Conservation (phyloP, 2,888 invertebrate species). For the Coenonympha arcania region DNA sequence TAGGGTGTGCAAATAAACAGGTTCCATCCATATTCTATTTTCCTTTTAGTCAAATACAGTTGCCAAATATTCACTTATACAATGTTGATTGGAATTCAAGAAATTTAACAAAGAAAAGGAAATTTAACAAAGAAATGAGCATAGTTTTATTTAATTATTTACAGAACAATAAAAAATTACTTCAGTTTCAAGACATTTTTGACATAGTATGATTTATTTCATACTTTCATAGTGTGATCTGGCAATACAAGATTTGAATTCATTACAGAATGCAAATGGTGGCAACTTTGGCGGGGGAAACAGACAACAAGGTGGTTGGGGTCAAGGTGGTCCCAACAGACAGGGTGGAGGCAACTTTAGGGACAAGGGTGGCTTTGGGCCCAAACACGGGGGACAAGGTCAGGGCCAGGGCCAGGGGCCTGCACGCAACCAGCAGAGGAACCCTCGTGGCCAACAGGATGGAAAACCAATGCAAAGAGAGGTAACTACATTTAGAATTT, state of each 20-base stretch:
- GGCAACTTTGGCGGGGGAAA: conserved; percentile 51
- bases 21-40: too few species aligned
- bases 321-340: conserved; percentile 37
- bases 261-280: conserved; percentile 55
- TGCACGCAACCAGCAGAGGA: conserved; percentile 29
- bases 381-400: conserved; percentile 31
- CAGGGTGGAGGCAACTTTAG: conserved; percentile 35
- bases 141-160: too few species aligned
- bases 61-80: too few species aligned
- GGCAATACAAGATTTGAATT: conserved; percentile 2
- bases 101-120: too few species aligned
- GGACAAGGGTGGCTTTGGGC: conserved; percentile 21
- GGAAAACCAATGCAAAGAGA: conserved; percentile 58
- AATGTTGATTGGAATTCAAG: too few species aligned
- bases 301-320: conserved; percentile 21
- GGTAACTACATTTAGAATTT: too few species aligned
- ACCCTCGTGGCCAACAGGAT: conserved; percentile 41
- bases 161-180: too few species aligned
- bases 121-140: too few species aligned
- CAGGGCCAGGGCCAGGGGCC: conserved; percentile 36
- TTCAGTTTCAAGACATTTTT: not conserved
- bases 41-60: too few species aligned
- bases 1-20: too few species aligned
- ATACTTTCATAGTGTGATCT: too few species aligned
- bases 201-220: too few species aligned